A percentile compares a stretch with the other conserved stretches of the same genome.
phyloP scores from a whole-genome alignment of 2,113 vertebrate species.

The Xiphias gladius region DNA sequence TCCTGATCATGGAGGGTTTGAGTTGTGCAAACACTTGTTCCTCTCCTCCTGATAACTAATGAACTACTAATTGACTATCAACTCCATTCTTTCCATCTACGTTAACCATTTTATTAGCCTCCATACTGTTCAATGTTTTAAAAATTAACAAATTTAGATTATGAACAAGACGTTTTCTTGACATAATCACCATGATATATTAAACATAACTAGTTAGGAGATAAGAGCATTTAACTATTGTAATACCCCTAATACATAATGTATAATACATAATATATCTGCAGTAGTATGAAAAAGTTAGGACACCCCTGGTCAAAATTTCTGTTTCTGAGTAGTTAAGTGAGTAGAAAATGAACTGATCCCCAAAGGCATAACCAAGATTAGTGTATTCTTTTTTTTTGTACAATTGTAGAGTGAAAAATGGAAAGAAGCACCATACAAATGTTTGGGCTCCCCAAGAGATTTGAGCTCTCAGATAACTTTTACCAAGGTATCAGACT shows the following conservation, averaged over 20 bases:
- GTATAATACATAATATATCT: not conserved
- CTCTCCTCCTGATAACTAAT: constrained; percentile 21
- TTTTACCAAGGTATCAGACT: too few species aligned
- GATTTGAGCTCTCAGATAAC: too few species aligned
- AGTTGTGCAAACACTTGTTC: constrained; percentile 8
- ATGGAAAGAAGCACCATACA: too few species aligned
- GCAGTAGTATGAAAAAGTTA: too few species aligned
- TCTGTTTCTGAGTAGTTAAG: too few species aligned
- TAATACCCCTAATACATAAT: not conserved
- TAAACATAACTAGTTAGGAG: not conserved
- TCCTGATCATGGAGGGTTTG: not conserved
- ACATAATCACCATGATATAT: constrained; percentile 6
- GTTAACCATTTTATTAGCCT: constrained; percentile 13
- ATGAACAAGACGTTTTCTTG: not conserved
- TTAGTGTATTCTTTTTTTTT: too few species aligned
- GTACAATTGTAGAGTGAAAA: too few species aligned
- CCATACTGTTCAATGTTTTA: not conserved
- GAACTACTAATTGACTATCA: constrained; percentile 28
- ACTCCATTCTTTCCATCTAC: constrained; percentile 14
- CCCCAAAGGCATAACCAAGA: too few species aligned
- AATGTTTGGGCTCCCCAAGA: too few species aligned
- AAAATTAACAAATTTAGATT: not conserved
- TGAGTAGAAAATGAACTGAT: too few species aligned
- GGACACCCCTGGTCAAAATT: too few species aligned
- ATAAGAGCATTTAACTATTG: not conserved